Base-by-base conservation (phyloP, 2,888 invertebrate genomes). In the Orchesella flavescens region DNA sequence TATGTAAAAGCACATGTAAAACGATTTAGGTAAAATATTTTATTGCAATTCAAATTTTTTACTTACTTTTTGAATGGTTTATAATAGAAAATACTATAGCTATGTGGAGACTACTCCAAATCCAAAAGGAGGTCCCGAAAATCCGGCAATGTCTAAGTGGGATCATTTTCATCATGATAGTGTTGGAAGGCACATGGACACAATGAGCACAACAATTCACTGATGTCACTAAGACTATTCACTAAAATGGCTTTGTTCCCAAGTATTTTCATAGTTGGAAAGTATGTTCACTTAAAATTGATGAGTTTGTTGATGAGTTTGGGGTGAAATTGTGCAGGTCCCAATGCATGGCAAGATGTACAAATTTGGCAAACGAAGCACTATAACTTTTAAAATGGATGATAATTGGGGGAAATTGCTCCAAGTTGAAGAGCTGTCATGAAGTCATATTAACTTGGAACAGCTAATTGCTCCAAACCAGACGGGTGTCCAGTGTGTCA, bases 51-150 rank as follows among this genome's bases (percentile, higher is more conserved):
- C 34, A 34, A 34, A 34, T 34, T 49, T 49, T 49, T 15, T 49
- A 71, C 87, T 87, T 86, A 87, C 87, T 84, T 82, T 86, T 84
- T 3, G 84, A 84, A 61, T 81, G 81, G 55, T 84, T 83, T 23
- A 87, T 84, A 75, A 85, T 85, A 61, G 86, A 86, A 82, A 87
- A 79, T 53, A 87, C 84, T 57, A 87, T 73, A 69, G 77, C 76
- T 49, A 87, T 83, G 12, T 85, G 83, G 65, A 87, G 79, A 61
- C 84, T 85, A 82, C 80, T 85, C 85, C 86, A 82, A 85, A 86
- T 84, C 83, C 86, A 86, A 69, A 81, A 71, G 65, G 87, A 85
- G 53, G 86, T 73, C 59, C 85, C 81, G 69, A 85, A 83, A 80
- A 77, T 69, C 78, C 61, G 24, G 34, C 7, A 59, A 43, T 73